These are phyloP conservation scores for Diadema setosum DNA, from an alignment of 35 echinoderm and acorn worm genomes.

Conservation along the genomic window DNA sequence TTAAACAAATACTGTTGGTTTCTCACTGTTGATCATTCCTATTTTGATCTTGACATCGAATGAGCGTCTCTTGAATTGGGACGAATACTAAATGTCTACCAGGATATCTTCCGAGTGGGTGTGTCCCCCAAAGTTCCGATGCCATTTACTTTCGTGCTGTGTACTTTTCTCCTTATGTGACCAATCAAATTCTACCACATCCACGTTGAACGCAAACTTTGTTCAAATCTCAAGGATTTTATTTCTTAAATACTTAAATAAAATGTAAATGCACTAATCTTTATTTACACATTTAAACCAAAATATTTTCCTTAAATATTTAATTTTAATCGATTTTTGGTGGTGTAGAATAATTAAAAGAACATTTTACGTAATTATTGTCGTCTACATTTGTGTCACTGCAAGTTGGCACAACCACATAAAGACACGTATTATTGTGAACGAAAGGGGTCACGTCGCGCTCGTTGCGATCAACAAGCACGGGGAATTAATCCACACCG, in stretches of 20 bases:
- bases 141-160: too few relatives aligned
- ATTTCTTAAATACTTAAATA: not conserved
- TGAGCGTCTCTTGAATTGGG: too few relatives aligned
- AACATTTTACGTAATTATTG: not conserved
- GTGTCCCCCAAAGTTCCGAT: too few relatives aligned
- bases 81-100: too few relatives aligned
- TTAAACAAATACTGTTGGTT: too few relatives aligned
- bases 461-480: not conserved
- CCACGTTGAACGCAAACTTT: not conserved
- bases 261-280: not conserved
- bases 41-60: too few relatives aligned
- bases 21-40: too few relatives aligned
- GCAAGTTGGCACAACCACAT: not conserved
- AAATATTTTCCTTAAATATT: not conserved
- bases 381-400: not conserved
- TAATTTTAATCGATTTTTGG: not conserved
- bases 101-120: too few relatives aligned
- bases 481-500: too few relatives aligned
- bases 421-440: not conserved
- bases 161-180: conserved; percentile 30
- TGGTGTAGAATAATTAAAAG: not conserved
- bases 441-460: not conserved
- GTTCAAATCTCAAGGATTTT: not conserved
- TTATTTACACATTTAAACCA: not conserved
- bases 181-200: conserved; percentile 59